Evolutionary conservation across 2,888 invertebrate genomes (phyloP), one percentile per base, ranked within the genome.

Genomic region (Choreutis nemorana): DNA sequence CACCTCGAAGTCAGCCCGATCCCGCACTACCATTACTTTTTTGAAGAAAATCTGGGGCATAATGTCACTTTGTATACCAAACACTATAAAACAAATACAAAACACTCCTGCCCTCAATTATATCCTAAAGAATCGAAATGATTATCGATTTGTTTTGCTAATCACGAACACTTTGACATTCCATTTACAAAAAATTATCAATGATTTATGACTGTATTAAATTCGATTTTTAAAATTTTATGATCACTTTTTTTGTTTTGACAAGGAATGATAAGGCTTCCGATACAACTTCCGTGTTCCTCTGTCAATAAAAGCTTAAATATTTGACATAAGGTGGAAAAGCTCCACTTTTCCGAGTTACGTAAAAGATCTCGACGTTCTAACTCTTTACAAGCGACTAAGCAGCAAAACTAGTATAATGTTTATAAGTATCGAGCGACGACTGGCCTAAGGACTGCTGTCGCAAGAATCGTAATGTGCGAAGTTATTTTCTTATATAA

Each of bases 31-130:
- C 77, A 78, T 75, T 39, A 78, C 77, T 65, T 77, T 78, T 77
- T 77, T 77, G 50, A 78, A 78, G 66, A 75, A 78, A 65, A 78
- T 67, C 66, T 75, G 77, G 54, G 77, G 77, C 77, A 78, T 78
- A 47, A 35, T 31, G 48, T 41, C 40, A 39, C 34, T 37, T 30
- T 34, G 34, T 33, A 25, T 10, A 14, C n/a, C n/a, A n/a, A n/a
- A n/a, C 14, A 14, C 26, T 13, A 3, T n/a, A 8, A 26, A 13
- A 23, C 10, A 24, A 24, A 23, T 8, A 10, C 13, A 4, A 24
- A 24, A 24, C 7, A n/a, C n/a, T n/a, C n/a, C n/a, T n/a, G n/a
- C n/a, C n/a, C n/a, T n/a, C n/a, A n/a, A n/a, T n/a, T n/a, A n/a
- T n/a, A n/a, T n/a, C n/a, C n/a, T n/a, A n/a, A n/a, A n/a, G n/a